Conservation (phyloP, 2,113 vertebrate species). For the Perccottus glenii region DNA sequence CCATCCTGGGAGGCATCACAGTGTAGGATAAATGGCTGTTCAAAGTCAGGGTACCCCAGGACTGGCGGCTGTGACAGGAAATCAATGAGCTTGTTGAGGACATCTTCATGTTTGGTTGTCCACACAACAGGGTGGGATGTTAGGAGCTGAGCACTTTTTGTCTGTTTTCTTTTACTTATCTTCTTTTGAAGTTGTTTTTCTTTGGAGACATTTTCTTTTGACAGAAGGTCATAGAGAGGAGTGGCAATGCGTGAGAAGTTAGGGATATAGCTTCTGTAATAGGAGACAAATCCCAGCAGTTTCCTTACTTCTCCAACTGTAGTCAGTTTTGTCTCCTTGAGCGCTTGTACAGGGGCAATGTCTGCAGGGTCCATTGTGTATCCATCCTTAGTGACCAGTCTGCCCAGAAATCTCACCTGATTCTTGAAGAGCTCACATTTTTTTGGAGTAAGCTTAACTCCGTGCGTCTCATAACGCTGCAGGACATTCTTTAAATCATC, state of each 20-base stretch:
- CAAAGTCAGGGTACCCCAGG: background rate
- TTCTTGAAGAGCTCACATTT: conserved; percentile 38
- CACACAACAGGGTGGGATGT: background rate
- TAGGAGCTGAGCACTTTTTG: background rate
- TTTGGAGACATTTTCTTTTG: background rate
- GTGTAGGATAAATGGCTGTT: background rate
- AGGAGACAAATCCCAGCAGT: background rate
- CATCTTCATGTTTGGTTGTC: conserved; percentile 4
- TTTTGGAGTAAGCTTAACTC: conserved; percentile 14
- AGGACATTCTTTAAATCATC: conserved; percentile 12
- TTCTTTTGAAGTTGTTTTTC: background rate
- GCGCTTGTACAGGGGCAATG: background rate
- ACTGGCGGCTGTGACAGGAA: conserved; percentile 10
- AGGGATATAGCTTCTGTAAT: background rate
- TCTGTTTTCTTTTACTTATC: background rate
- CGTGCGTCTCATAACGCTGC: conserved; percentile 15
- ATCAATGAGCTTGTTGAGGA: background rate
- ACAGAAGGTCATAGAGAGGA: conserved; percentile 15
- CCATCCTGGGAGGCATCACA: background rate
- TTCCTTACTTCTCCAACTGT: conserved; percentile 2
- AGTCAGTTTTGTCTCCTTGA: conserved; percentile 7
- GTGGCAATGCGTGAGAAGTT: conserved; percentile 15
- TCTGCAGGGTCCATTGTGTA: conserved; percentile 15
- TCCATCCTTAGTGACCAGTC: conserved; percentile 8
- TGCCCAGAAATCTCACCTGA: conserved; percentile 22